Evolutionary conservation across 2,888 invertebrate genomes (phyloP), one percentile per base, ranked within the genome.

Genomic region (Drosophila kuntzei): DNA sequence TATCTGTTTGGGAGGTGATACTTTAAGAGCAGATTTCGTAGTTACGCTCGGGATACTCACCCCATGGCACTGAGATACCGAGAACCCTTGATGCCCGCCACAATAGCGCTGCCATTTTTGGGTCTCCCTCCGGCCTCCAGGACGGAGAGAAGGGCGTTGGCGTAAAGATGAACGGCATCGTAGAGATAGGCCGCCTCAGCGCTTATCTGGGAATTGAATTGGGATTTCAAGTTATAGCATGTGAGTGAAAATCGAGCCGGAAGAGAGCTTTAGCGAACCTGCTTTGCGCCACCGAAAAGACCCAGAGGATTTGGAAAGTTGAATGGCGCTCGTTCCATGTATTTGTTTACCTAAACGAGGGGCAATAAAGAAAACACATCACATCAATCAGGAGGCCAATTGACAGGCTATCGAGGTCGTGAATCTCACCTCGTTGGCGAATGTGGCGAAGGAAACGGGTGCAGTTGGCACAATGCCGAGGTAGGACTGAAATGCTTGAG

Each of bases 141-240:
- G 1, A 96, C 95, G 71, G 95, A 94, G 29, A 95, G 93, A 75
- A 98, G 93, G 2, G 98, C 98, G 65, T 94, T 94, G 11, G 97
- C 97, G 92, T 99, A 99, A 73, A 98, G 94, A 94, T 96, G 96
- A 49, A 99, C 97, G 0, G 99, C 97, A 91, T 98, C 98, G 92
- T 98, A 98, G 22, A 97, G 94, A 94, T 98, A 98, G 34, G 97
- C 98, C 14, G 98, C 98, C 91, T 97, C 97, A 58, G 96, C 96
- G 71, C 96, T 95, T 89, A 97, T 96, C 97, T 97, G 90, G 37
- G 36, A 16, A 50, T 27, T 20, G 44, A 57, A 12, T 54, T 46
- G 22, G 44, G 61, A 43, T 34, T 46, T 58, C 2, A 49, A 47
- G 51, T 57, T 34, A 20, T n/a, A 34, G 20, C 16, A 36, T 20